Percentiles rank a stretch among this genome's conserved stretches.
phyloP scores from a whole-genome alignment of 2,888 invertebrate species.

The Stenurella melanura region DNA sequence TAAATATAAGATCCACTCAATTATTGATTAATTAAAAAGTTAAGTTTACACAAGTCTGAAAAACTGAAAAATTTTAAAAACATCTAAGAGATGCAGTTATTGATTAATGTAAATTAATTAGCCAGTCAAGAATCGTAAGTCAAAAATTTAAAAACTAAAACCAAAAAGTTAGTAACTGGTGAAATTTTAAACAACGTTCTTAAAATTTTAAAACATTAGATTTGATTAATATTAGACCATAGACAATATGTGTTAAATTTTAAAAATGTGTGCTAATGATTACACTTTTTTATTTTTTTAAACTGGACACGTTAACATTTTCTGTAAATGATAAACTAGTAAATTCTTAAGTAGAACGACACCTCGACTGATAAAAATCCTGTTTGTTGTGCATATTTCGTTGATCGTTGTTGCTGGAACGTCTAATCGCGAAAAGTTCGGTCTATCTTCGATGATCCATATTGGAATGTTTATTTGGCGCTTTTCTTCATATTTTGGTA shows the following conservation, averaged over 20 bases:
- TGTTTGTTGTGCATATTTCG: conserved; percentile 6
- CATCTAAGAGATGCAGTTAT: no score
- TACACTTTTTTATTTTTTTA: background rate
- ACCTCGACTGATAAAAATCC: background rate
- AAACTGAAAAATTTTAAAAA: no score
- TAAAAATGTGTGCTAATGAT: background rate
- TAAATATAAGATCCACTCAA: no score
- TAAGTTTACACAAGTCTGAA: no score
- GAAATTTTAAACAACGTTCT: no score
- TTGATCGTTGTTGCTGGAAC: conserved; percentile 22
- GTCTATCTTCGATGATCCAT: conserved; percentile 1
- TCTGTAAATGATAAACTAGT: background rate
- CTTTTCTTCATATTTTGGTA: conserved; percentile 13
- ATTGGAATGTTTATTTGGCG: background rate
- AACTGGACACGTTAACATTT: background rate
- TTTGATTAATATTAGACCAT: background rate
- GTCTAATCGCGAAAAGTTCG: conserved; percentile 37
- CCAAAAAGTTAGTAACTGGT: no score
- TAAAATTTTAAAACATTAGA: no score
- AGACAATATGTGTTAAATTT: background rate
- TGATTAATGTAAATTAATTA: no score
- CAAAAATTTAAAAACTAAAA: no score
- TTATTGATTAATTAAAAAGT: no score
- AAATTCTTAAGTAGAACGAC: background rate
- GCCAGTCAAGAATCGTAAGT: no score